These are phyloP conservation scores for Conistra vaccinii DNA, from an alignment of 2,888 invertebrate genomes.

Conservation along the genomic window DNA sequence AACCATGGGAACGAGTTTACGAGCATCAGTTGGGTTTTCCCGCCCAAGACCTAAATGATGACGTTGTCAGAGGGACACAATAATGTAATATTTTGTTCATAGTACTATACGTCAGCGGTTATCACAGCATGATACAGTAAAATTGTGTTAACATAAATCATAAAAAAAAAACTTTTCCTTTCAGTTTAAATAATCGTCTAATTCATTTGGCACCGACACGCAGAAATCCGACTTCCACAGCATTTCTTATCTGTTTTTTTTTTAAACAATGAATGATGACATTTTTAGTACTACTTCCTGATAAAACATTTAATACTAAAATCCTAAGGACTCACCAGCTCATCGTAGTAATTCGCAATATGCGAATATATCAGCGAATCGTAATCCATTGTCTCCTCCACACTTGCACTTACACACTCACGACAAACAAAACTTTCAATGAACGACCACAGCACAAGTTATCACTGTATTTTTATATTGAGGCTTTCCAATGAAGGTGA, in stretches of 20 bases:
- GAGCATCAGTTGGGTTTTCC: neutral
- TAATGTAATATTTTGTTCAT: no score
- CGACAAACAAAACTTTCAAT: constrained; percentile 59
- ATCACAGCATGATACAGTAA: neutral
- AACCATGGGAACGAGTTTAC: neutral
- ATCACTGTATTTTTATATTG: constrained; percentile 55
- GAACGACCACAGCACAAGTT: constrained; percentile 58
- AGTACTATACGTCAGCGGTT: neutral
- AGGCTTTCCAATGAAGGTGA: constrained; percentile 70
- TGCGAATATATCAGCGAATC: constrained; percentile 92
- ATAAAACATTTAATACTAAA: neutral
- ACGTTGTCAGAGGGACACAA: neutral
- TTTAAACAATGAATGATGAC: neutral
- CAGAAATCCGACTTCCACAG: neutral
- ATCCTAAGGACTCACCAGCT: constrained; percentile 85
- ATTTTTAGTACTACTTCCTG: neutral
- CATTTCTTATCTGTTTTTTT: neutral
- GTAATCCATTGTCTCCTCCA: constrained; percentile 90
- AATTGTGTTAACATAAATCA: neutral
- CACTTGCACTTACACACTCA: constrained; percentile 63
- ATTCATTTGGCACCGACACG: neutral
- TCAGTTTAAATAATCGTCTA: neutral
- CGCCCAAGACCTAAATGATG: neutral
- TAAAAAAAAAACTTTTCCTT: neutral
- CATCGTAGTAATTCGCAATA: constrained; percentile 92